Percentiles rank a stretch among this genome's conserved stretches.
Evolutionary conservation across 2,113 vertebrate species (phyloP).

Genomic region (Electrona antarctica): DNA sequence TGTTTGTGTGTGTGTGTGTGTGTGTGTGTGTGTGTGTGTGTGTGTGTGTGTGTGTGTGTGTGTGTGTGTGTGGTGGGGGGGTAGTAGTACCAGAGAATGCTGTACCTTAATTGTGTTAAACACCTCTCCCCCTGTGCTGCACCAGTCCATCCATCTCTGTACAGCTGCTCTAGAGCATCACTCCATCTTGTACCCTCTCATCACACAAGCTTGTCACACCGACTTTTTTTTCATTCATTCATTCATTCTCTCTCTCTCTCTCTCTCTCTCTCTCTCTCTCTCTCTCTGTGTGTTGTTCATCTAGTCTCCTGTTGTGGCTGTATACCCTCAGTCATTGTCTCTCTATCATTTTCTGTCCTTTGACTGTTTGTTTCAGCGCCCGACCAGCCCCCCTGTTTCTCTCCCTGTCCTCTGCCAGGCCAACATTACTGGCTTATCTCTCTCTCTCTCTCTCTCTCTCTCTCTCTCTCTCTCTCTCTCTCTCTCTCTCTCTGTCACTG

Average conservation of each 20-base stretch:
- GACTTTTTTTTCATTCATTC: no score
- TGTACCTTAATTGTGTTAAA: conserved; percentile 1
- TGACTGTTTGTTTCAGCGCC: no score
- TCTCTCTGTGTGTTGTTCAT: no score
- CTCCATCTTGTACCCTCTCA: neutral
- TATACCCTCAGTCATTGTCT: no score
- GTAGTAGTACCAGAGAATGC: neutral
- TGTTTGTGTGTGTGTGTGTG: neutral
- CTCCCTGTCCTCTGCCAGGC: no score
- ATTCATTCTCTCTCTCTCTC: no score
- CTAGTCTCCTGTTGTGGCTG: no score
- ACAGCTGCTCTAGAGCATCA: neutral
- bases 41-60: conserved; percentile 1
- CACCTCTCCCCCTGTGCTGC: neutral
- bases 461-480: neutral
- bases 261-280: no score
- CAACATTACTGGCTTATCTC: no score
- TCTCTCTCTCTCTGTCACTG: neutral
- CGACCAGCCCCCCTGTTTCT: no score
- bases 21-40: conserved; percentile 5
- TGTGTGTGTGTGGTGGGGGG: neutral
- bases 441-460: conserved; percentile 8
- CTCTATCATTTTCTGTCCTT: no score
- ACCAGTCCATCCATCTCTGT: neutral
- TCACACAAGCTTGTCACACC: neutral